phyloP scores from a whole-genome alignment of 2,113 vertebrate species.

The Sinocyclocheilus grahami region DNA sequence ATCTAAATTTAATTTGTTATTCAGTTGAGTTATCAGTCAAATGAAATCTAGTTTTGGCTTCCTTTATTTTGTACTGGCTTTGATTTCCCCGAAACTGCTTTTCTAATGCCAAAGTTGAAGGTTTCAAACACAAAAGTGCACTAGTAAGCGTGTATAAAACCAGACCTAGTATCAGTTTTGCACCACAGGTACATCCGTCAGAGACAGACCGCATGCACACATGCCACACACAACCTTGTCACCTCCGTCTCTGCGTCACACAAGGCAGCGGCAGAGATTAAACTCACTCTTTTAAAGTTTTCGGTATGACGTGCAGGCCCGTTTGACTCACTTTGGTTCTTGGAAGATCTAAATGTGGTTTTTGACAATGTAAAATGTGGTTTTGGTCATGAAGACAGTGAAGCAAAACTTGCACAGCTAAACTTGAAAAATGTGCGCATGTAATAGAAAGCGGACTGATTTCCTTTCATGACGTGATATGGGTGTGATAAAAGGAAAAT shows the following conservation, averaged over 20 bases:
- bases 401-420: not conserved
- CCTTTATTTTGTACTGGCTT: not conserved
- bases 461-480: not conserved
- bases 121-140: not conserved
- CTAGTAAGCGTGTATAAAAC: not conserved
- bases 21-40: not conserved
- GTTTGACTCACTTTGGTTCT: not conserved
- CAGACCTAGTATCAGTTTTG: slow-evolving; percentile 13
- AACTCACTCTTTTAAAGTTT: not conserved
- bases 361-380: slow-evolving; percentile 7
- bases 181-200: slow-evolving; percentile 26
- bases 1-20: not conserved
- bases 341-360: slow-evolving; percentile 26
- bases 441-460: not conserved
- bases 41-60: not conserved
- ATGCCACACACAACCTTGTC: slow-evolving; percentile 15
- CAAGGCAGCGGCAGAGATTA: not conserved
- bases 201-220: slow-evolving; percentile 6
- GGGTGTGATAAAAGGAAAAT: not conserved
- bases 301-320: not conserved
- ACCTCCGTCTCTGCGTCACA: not conserved
- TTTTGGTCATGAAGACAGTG: slow-evolving; percentile 13
- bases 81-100: not conserved
- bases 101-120: not conserved
- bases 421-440: not conserved